phyloP scores from a whole-genome alignment of 2,888 invertebrate species.

The Eupithecia inturbata region DNA sequence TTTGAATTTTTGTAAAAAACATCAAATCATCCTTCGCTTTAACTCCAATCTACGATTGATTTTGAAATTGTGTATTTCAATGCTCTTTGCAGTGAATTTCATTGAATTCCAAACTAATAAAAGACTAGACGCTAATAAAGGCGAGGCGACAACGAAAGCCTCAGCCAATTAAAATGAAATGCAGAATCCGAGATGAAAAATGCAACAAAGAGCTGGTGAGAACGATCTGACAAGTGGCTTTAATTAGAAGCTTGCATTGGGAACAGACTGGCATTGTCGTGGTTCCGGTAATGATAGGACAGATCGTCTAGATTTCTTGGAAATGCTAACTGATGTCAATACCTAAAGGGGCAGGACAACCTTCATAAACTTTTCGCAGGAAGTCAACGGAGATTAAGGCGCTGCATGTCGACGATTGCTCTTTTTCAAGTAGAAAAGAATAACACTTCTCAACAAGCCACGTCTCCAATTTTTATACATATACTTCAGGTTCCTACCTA shows the following conservation, averaged over 20 bases:
- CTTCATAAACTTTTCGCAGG: too few species aligned
- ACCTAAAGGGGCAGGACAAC: too few species aligned
- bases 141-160: conserved; percentile 34
- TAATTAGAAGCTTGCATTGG: conserved; percentile 51
- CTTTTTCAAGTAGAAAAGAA: too few species aligned
- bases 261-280: conserved; percentile 35
- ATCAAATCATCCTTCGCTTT: too few species aligned
- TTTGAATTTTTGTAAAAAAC: too few species aligned
- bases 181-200: conserved; percentile 49
- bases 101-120: conserved; percentile 21
- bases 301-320: not conserved
- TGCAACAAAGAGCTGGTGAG: conserved; percentile 48
- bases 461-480: too few species aligned
- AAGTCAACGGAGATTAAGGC: too few species aligned
- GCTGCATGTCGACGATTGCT: too few species aligned
- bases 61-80: not conserved
- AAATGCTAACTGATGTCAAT: not conserved
- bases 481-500: too few species aligned
- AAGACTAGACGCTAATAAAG: conserved; percentile 27
- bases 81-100: not conserved
- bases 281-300: not conserved
- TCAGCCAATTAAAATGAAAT: conserved; percentile 42
- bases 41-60: too few species aligned
- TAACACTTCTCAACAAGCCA: too few species aligned
- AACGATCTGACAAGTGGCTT: conserved; percentile 50